Evolutionary conservation across 1,140 invertebrate genomes (phyloP), one percentile per base, ranked within the genome.

Genomic region (Capitella teleta): DNA sequence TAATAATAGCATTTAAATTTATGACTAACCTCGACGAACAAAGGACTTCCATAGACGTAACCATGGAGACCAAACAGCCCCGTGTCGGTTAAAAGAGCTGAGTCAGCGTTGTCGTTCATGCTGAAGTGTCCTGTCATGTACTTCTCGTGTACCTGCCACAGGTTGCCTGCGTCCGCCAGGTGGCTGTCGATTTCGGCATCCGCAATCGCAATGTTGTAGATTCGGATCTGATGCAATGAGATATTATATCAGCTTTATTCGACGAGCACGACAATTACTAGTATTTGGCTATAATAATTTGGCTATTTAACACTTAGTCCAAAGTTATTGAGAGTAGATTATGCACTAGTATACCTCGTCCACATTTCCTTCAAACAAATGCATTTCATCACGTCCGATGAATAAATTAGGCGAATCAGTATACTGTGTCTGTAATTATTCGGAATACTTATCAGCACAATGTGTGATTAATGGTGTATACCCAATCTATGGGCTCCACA

Each of bases 281-380:
- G n/a, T n/a, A n/a, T n/a, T n/a, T n/a, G n/a, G n/a, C n/a, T n/a
- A n/a, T n/a, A n/a, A n/a, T n/a, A n/a, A n/a, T n/a, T n/a, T n/a
- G n/a, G n/a, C n/a, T n/a, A n/a, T n/a, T n/a, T n/a, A n/a, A n/a
- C n/a, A n/a, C n/a, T n/a, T n/a, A n/a, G n/a, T n/a, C n/a, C n/a
- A n/a, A n/a, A n/a, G n/a, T n/a, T n/a, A n/a, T n/a, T n/a, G n/a
- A n/a, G n/a, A n/a, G n/a, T n/a, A n/a, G n/a, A n/a, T n/a, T n/a
- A n/a, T n/a, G n/a, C n/a, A n/a, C 23, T 28, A 5, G 8, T n/a
- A 19, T 47, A 47, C 45, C 45, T 47, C 45, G 16, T 47, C 45
- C 18, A 47, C 36, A 19, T 21, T 19, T 8, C 45, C 45, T 16
- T 24, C 36, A 25, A 47, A 47, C n/a, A 34, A 47, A 24, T 32